Evolutionary conservation across 2,888 invertebrate species (phyloP).

Genomic region (Pyrgus malvae): DNA sequence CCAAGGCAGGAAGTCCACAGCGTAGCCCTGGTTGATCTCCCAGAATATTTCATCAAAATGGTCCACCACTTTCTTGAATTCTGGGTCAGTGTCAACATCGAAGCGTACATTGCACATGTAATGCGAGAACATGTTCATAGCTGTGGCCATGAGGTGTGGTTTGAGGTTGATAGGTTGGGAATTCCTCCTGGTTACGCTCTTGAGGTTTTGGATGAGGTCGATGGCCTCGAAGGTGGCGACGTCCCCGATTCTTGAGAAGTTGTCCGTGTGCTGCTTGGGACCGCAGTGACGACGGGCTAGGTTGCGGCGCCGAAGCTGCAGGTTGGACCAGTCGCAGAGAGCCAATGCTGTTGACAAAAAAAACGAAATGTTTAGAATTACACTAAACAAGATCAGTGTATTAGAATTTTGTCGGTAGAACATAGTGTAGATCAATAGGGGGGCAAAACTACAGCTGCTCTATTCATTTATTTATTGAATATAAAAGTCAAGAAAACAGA

Average conservation of each 20-base stretch:
- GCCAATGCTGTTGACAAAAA: conserved; percentile 87
- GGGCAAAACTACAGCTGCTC: too few species aligned
- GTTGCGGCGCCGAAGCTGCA: conserved; percentile 89
- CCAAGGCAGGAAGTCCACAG: conserved; percentile 93
- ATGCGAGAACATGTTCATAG: conserved; percentile 92
- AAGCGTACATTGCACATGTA: conserved; percentile 94
- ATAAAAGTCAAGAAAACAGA: too few species aligned
- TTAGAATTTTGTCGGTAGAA: too few species aligned
- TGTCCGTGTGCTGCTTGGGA: conserved; percentile 87
- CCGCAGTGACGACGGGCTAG: conserved; percentile 91
- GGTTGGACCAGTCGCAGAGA: conserved; percentile 92
- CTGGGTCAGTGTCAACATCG: conserved; percentile 83
- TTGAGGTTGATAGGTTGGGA: conserved; percentile 83
- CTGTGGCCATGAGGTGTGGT: conserved; percentile 86
- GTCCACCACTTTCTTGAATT: conserved; percentile 85
- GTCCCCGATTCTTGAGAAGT: conserved; percentile 87
- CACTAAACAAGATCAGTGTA: too few species aligned
- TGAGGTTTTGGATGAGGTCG: conserved; percentile 82
- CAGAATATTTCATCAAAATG: conserved; percentile 94
- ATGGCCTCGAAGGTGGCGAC: conserved; percentile 85
- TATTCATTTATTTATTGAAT: too few species aligned
- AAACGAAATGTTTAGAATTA: neutral
- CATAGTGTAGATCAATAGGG: too few species aligned
- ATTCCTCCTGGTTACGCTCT: conserved; percentile 59
- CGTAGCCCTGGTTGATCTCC: conserved; percentile 95